Conservation (phyloP, 2,888 invertebrate genomes). For the Tribolium freemani region DNA sequence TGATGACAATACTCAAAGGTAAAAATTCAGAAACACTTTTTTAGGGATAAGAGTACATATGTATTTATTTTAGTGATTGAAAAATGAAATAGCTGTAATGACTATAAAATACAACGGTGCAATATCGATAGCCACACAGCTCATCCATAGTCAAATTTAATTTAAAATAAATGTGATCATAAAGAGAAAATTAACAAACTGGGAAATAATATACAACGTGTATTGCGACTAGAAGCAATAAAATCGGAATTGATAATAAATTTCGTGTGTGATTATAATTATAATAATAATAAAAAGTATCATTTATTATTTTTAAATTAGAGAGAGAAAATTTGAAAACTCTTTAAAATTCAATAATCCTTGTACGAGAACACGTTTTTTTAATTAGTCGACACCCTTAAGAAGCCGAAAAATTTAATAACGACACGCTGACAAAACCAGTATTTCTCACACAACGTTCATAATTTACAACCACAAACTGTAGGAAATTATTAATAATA, state of each 20-base stretch:
- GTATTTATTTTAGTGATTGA: too few relatives aligned
- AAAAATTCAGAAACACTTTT: too few relatives aligned
- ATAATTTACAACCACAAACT: constrained; percentile 29
- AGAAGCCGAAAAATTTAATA: constrained; percentile 12
- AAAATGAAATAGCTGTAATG: too few relatives aligned
- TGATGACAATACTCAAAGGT: too few relatives aligned
- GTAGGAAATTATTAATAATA: constrained; percentile 34
- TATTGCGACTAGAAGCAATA: too few relatives aligned
- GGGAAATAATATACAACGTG: background rate
- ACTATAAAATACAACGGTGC: too few relatives aligned
- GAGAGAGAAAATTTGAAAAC: background rate
- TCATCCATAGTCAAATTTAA: too few relatives aligned
- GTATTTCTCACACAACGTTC: background rate
- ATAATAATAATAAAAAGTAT: background rate
- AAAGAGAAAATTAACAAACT: background rate
- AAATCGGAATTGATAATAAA: too few relatives aligned
- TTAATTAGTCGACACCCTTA: constrained; percentile 18
- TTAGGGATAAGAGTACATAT: too few relatives aligned
- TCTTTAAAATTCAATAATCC: background rate
- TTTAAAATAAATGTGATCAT: too few relatives aligned
- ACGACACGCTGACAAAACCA: background rate
- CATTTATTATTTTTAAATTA: background rate
- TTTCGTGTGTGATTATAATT: background rate
- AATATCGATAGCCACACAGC: too few relatives aligned
- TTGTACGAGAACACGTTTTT: background rate